These are phyloP conservation scores for Reticulitermes speratus DNA, from an alignment of 1,140 invertebrate genomes.

Conservation along the genomic window DNA sequence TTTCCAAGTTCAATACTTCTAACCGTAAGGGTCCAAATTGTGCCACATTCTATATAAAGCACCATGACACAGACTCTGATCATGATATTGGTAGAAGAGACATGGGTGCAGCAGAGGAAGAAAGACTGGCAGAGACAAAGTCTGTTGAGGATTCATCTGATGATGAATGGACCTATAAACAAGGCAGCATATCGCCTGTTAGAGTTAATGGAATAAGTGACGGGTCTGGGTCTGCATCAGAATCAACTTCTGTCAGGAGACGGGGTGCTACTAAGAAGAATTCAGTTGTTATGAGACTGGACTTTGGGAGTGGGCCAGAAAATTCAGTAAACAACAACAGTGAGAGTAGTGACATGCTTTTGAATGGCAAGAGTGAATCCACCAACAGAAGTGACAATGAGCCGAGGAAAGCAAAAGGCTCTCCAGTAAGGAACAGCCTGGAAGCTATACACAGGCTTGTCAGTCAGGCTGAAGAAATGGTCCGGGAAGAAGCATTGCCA, in stretches of 20 bases:
- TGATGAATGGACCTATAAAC: slow-evolving; percentile 70
- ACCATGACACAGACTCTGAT: slow-evolving; percentile 80
- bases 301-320: slow-evolving; percentile 18
- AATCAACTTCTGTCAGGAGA: slow-evolving; percentile 15
- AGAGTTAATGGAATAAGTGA: not conserved
- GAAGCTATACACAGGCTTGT: slow-evolving; percentile 63
- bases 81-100: slow-evolving; percentile 41
- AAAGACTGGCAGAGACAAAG: not conserved
- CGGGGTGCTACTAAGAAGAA: not conserved
- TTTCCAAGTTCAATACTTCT: slow-evolving; percentile 49
- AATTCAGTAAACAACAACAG: not conserved
- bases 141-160: slow-evolving; percentile 58
- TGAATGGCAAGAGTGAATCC: not conserved
- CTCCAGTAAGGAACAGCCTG: slow-evolving; percentile 30
- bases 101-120: not conserved
- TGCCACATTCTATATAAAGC: slow-evolving; percentile 80
- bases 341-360: not conserved
- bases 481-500: slow-evolving; percentile 48
- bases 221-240: not conserved
- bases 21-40: slow-evolving; percentile 76
- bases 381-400: not conserved
- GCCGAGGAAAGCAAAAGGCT: not conserved
- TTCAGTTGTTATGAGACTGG: slow-evolving; percentile 14
- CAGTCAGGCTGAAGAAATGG: slow-evolving; percentile 69
- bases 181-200: slow-evolving; percentile 42